phyloP scores from a whole-genome alignment of 1,140 invertebrate genomes.

The Panulirus ornatus region DNA sequence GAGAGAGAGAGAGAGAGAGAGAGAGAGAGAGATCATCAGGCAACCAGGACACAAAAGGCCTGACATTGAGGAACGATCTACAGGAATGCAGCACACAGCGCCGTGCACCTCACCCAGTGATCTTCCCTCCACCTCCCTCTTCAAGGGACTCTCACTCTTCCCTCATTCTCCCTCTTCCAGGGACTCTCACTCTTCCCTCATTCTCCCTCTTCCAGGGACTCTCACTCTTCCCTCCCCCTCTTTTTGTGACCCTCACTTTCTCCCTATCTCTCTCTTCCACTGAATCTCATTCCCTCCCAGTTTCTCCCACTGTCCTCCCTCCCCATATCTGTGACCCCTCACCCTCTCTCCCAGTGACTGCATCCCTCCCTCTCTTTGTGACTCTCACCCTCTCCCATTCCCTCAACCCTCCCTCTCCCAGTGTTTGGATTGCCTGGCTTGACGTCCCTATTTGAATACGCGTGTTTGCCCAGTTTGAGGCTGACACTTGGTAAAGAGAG shows the following conservation, averaged over 20 bases:
- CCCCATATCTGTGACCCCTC: background rate
- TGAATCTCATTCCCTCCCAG: background rate
- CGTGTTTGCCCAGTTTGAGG: slow-evolving; percentile 33
- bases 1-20: background rate
- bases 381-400: background rate
- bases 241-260: background rate
- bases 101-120: background rate
- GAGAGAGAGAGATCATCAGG: background rate
- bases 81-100: too few species aligned
- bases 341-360: background rate
- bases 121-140: background rate
- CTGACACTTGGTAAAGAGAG: slow-evolving; percentile 27
- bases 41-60: too few species aligned
- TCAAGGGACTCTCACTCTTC: background rate
- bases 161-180: background rate
- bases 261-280: background rate
- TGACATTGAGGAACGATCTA: too few species aligned
- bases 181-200: background rate
- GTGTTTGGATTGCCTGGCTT: background rate
- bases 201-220: background rate
- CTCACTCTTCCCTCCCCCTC: background rate
- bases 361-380: background rate
- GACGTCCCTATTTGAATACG: background rate
- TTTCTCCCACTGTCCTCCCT: background rate
- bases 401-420: background rate